phyloP scores from a whole-genome alignment of 2,888 invertebrate species.

The Diaphora mendica region DNA sequence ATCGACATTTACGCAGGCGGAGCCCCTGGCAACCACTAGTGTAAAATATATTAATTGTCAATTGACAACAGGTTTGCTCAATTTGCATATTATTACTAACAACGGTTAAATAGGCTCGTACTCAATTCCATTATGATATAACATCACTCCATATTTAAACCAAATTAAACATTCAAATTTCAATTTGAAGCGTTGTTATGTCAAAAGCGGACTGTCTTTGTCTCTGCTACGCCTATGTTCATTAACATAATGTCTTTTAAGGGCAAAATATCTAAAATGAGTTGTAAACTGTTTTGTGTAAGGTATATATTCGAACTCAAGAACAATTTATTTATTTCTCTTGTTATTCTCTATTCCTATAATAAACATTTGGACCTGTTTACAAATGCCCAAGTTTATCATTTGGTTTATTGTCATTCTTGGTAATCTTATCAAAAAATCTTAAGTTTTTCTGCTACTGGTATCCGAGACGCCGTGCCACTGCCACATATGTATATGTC shows the following conservation, averaged over 20 bases:
- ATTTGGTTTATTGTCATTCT: not conserved
- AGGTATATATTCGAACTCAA: not conserved
- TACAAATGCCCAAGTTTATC: not conserved
- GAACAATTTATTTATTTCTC: not conserved
- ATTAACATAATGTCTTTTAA: slow-evolving; percentile 4
- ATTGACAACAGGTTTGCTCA: not conserved
- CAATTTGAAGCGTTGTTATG: slow-evolving; percentile 3
- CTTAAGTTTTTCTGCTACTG: too few species aligned
- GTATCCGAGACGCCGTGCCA: too few species aligned
- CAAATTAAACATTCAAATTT: slow-evolving; percentile 2
- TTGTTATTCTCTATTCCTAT: not conserved
- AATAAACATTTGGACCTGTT: not conserved
- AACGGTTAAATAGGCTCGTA: slow-evolving; percentile 1
- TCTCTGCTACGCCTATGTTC: not conserved
- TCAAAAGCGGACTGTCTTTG: slow-evolving; percentile 3
- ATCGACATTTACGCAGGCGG: too few species aligned
- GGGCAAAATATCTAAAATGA: not conserved
- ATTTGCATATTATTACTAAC: not conserved
- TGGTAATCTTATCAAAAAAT: too few species aligned
- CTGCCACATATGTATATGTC: too few species aligned
- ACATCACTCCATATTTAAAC: not conserved
- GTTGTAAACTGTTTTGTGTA: not conserved
- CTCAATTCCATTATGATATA: not conserved
- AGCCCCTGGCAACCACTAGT: too few species aligned
- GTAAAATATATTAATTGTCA: not conserved